Evolutionary conservation across 1,140 invertebrate genomes (phyloP).

Genomic region (Trichoplusia ni): DNA sequence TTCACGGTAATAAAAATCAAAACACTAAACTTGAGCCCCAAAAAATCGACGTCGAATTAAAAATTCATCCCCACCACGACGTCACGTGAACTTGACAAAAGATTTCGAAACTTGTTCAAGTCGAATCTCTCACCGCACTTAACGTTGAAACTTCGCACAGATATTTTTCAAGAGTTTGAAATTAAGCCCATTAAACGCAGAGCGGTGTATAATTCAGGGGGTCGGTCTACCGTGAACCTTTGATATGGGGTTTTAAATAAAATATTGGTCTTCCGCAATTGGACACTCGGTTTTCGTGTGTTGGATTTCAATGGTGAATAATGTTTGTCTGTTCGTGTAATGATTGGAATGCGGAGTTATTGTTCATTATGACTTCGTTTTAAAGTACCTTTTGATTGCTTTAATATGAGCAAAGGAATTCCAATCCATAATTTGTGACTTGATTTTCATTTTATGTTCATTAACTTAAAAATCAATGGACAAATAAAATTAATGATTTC

Average conservation of each 20-base stretch:
- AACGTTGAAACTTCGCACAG: conserved; percentile 39
- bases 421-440: no score
- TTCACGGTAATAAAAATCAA: not conserved
- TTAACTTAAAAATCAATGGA: no score
- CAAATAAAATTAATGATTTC: no score
- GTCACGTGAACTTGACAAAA: conserved; percentile 26
- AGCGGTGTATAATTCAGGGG: conserved; percentile 44
- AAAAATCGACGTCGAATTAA: conserved; percentile 22
- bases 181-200: conserved; percentile 51
- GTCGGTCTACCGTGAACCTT: conserved; percentile 31
- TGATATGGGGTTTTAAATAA: conserved; percentile 50
- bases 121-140: conserved; percentile 31
- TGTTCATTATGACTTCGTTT: no score
- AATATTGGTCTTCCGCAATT: conserved; percentile 35
- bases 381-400: no score
- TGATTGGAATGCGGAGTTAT: not conserved
- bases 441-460: no score
- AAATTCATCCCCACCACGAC: conserved; percentile 21
- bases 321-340: not conserved
- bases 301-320: not conserved
- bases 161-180: conserved; percentile 49
- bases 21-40: not conserved
- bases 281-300: conserved; percentile 21
- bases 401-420: no score
- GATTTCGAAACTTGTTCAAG: conserved; percentile 18